Evolutionary conservation across 2,113 vertebrate genomes (phyloP).

Genomic region (Lepisosteus osseus): DNA sequence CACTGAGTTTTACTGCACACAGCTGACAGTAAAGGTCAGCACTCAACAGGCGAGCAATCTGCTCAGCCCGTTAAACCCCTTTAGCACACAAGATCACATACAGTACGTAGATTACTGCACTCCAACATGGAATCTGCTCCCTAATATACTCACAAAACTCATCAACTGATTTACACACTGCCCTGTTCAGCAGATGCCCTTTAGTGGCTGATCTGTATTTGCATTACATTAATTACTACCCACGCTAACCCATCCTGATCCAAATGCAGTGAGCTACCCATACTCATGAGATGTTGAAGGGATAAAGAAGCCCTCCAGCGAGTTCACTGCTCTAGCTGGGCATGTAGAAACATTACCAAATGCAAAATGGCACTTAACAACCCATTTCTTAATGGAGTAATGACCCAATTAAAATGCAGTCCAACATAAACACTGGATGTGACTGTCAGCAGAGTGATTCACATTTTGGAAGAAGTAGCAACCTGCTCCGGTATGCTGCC

Average conservation of each 20-base stretch:
- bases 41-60: conserved; percentile 26
- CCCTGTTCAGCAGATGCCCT: neutral
- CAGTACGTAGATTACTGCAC: conserved; percentile 2
- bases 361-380: neutral
- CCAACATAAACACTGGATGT: neutral
- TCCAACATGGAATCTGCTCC: neutral
- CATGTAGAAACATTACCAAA: neutral
- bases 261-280: neutral
- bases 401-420: neutral
- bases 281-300: neutral
- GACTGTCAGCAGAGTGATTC: neutral
- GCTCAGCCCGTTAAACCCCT: conserved; percentile 18
- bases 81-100: conserved; percentile 9
- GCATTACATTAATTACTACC: conserved; percentile 6
- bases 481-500: neutral
- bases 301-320: neutral
- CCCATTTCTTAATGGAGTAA: conserved; percentile 6
- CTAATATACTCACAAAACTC: neutral
- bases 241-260: neutral
- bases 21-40: conserved; percentile 34
- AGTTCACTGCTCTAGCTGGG: conserved; percentile 7
- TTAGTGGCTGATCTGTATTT: neutral
- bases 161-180: neutral
- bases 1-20: conserved; percentile 17
- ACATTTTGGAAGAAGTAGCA: neutral